Percentiles rank a stretch among this genome's conserved stretches.
These are phyloP conservation scores for Elachura formosa DNA, from an alignment of 2,113 vertebrate genomes.

Conservation along the genomic window DNA sequence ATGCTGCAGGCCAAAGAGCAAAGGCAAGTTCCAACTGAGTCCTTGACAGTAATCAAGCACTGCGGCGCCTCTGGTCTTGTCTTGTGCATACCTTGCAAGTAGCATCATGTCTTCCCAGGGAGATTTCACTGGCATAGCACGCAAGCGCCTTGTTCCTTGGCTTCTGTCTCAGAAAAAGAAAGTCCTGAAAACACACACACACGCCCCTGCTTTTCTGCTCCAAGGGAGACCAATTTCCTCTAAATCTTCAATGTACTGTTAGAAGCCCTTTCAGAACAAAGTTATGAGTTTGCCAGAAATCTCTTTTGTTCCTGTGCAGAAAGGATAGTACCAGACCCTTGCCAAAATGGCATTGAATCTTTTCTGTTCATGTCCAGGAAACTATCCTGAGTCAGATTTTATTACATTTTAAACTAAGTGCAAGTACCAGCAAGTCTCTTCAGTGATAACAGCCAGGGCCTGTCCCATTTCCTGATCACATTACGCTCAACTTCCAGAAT, in stretches of 20 bases:
- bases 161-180: conserved; percentile 45
- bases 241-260: background rate
- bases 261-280: background rate
- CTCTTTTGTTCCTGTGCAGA: background rate
- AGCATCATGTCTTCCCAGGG: conserved; percentile 86
- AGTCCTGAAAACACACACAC: background rate
- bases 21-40: conserved; percentile 90
- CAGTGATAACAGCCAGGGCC: conserved; percentile 32
- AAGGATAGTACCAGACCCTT: background rate
- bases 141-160: conserved; percentile 36
- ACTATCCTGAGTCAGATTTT: conserved; percentile 45
- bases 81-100: conserved; percentile 94
- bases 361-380: conserved; percentile 34
- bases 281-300: background rate
- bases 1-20: conserved; percentile 89
- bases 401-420: conserved; percentile 32
- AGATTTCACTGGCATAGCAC: conserved; percentile 76
- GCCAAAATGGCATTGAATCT: conserved; percentile 21
- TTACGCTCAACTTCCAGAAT: conserved; percentile 32
- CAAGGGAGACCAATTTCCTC: background rate
- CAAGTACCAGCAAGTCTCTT: conserved; percentile 52
- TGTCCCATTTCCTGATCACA: conserved; percentile 51
- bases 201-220: background rate
- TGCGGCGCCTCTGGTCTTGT: conserved; percentile 99
- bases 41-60: conserved; percentile 83